Evolutionary conservation across 1,140 invertebrate species (phyloP), one percentile per base, ranked within the genome.

Genomic region (Aphelinus certus): DNA sequence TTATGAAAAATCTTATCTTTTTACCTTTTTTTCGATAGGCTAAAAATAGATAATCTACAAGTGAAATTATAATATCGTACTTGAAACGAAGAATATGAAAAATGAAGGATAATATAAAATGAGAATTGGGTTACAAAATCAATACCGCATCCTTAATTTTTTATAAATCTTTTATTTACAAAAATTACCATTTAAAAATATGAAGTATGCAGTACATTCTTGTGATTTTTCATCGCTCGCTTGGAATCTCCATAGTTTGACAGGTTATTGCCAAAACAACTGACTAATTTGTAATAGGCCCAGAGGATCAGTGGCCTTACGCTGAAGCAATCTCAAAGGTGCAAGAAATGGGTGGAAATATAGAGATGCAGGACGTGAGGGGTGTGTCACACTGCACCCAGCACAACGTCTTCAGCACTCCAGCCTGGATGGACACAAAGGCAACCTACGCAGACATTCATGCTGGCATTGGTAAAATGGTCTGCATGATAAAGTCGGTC

Each of bases 361-460:
- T 89, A 10, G 88, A 89, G 71, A 84, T 86, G 77, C 84, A 87
- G 76, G 80, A 80, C 76, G 87, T 87, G 1, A 85, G 88, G 71
- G 90, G 90, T 70, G 81, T 89, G 9, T 84, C 88, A 45, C 80
- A 87, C 48, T 91, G 91, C 81, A 79, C 81, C 2, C 84, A 88
- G 6, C 89, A 91, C 78, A 87, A 88, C 51, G 83, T 92, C 48
- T 88, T 90, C 7, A 91, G 89, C 9, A 91, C 91, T 3, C 91
- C 91, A 6, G 91, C 91, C 0, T 92, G 88, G 83, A 90, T 92
- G 89, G 91, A 90, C 75, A 83, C 89, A 47, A 83, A 70, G 45
- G 81, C 84, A 4, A 80, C 78, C 45, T 87, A 88, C 49, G 86
- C 88, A 69, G 88, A 91, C 70, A 81, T 91, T 60, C 87, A 89